Base-by-base conservation (phyloP, 2,113 vertebrate species). In the Erythrocercus mccallii region DNA sequence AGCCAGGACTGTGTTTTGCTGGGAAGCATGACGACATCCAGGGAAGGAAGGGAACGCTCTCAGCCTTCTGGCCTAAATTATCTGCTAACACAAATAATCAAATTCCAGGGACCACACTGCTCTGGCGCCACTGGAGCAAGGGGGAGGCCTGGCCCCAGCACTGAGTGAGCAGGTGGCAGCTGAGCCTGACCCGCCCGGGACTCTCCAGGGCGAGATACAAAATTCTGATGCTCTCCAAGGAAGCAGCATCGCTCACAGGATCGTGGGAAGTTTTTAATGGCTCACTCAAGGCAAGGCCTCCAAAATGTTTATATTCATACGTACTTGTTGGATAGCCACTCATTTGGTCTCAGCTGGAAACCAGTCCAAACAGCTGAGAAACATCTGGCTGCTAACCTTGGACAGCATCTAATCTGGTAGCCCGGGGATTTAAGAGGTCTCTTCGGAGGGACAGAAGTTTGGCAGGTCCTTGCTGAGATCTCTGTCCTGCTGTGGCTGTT, bases 31-130 rank as follows among this genome's bases (percentile, higher is more conserved):
- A 97, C 78, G 83, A 92, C 95, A 95, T 87, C 27, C 78, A 62
- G 95, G 84, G 95, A 97, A 81, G 58, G 97, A 97, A 95, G 97
- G 96, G 92, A 97, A 96, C 85, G 5, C 56, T 96, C 94, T 96
- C 93, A 92, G 92, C 88, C 97, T 98, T 96, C 97, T 97, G 97
- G 97, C 96, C 97, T 97, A 91, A 97, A 97, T 98, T 97, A 98
- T 98, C 98, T 97, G 98, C 97, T 98, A 98, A 98, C 95, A 98
- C 97, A 98, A 98, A 97, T 97, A 98, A 98, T 97, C 94, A 92
- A 90, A 96, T 97, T 97, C 96, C 96, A 97, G 97, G 92, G 97
- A 96, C 96, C 96, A 96, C 97, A 92, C 62, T 58, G 97, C 93
- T 97, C 95, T 96, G 97, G 97, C 54, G 85, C 97, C 91, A 68